Base-by-base conservation (phyloP, 2,113 vertebrate species). In the Dinomys branickii region DNA sequence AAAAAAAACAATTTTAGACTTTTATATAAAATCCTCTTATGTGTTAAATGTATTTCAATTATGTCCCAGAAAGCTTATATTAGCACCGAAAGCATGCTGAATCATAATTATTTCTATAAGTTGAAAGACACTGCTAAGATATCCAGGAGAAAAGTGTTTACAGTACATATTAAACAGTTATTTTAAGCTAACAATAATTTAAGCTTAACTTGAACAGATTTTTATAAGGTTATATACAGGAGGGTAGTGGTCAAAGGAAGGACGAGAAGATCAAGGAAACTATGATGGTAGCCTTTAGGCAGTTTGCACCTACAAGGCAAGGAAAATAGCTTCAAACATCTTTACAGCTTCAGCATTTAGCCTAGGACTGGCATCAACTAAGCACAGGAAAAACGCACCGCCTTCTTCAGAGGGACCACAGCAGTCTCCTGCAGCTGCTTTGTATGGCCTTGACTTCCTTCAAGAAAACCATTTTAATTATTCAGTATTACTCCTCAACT, bases 401-500 rank as follows among this genome's bases (percentile, higher is more conserved):
- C 93, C 94, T 7, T 96, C 95, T 98, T 96, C 94, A 94, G 88
- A 92, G 65, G 13, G 50, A 94, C 90, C 94, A 16, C 2, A 1
- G 41, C 59, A 93, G 75, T 77, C 52, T 81, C 10, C 65, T 0
- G 0, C 3, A 12, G 3, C 17, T 3, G 3, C 44, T 13, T 11
- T 78, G 50, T 28, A 28, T 11, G 47, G 93, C 77, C 38, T 85
- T 26, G 12, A 8, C 73, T 75, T 69, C 59, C 0, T 19, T 9
- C 28, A 30, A 44, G 47, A 93, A 61, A 73, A 6, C 75, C 54
- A n/a, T 73, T 85, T 69, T 33, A 30, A 20, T 1, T 5, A 50
- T 85, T 24, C 2, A 50, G 11, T 44, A 2, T 12, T 47, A 38
- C 28, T 52, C 11, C 77, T 24, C 1, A n/a, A 3, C 3, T 41